phyloP scores from a whole-genome alignment of 2,888 invertebrate genomes.

The Tanytarsus gracilentus region DNA sequence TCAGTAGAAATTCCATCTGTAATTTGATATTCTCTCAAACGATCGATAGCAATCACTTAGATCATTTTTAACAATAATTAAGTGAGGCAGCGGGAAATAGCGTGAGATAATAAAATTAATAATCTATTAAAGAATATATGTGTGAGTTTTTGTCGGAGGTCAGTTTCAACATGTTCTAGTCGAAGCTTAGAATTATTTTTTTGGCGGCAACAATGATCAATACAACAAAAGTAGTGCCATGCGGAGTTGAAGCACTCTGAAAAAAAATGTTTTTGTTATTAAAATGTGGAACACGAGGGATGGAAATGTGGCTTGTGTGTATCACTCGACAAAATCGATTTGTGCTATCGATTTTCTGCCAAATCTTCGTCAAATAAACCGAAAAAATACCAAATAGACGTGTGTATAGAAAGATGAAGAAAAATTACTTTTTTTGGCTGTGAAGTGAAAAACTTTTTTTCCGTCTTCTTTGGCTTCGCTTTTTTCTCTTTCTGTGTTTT shows the following conservation, averaged over 20 bases:
- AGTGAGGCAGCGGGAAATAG: neutral
- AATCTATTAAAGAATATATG: neutral
- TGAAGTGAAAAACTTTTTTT: neutral
- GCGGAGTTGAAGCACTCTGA: neutral
- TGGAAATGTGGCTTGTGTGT: neutral
- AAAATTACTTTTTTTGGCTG: slow-evolving; percentile 20
- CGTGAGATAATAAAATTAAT: neutral
- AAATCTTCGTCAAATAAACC: slow-evolving; percentile 24
- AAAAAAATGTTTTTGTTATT: slow-evolving; percentile 13
- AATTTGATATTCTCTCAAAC: too few species aligned
- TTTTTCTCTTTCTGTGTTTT: slow-evolving; percentile 1
- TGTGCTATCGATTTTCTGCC: slow-evolving; percentile 25
- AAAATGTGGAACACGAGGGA: slow-evolving; percentile 23
- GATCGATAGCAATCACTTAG: slow-evolving; percentile 16
- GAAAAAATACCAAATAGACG: slow-evolving; percentile 17
- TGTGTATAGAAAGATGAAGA: slow-evolving; percentile 15
- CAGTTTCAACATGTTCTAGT: neutral
- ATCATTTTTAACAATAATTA: slow-evolving; percentile 23
- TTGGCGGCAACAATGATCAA: neutral
- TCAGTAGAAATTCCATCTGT: neutral
- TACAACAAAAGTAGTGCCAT: neutral
- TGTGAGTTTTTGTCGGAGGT: slow-evolving; percentile 14
- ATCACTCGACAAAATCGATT: slow-evolving; percentile 10
- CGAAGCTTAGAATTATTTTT: neutral
- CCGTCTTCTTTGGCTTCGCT: neutral